phyloP scores from a whole-genome alignment of 1,140 invertebrate species.

The Drosophila repletoides region DNA sequence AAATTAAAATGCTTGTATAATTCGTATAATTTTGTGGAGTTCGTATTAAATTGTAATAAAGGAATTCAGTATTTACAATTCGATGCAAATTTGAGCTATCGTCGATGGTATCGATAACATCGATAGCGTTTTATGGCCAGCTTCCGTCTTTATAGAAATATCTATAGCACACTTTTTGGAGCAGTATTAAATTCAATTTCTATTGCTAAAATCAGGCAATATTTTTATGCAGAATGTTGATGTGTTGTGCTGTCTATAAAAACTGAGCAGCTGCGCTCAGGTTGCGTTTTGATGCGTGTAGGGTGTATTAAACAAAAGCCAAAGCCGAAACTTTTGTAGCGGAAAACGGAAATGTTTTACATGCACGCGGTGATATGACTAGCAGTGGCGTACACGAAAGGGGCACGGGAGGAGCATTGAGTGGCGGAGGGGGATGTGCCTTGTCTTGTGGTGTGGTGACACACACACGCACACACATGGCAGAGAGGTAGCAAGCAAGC shows the following conservation, averaged over 20 bases:
- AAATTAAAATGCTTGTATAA: too few species aligned
- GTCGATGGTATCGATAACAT: too few species aligned
- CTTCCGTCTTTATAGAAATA: too few species aligned
- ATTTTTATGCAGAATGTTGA: neutral
- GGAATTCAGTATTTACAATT: too few species aligned
- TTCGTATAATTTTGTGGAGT: too few species aligned
- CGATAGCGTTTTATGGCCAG: too few species aligned
- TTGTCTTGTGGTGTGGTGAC: constrained; percentile 14
- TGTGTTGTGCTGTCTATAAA: neutral
- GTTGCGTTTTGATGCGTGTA: constrained; percentile 16
- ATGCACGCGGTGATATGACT: constrained; percentile 53
- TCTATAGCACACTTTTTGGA: too few species aligned
- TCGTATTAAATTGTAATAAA: too few species aligned
- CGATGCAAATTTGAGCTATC: too few species aligned
- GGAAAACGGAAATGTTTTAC: constrained; percentile 79
- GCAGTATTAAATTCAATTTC: too few species aligned
- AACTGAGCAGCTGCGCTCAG: neutral
- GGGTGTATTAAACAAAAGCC: constrained; percentile 56
- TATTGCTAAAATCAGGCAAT: too few species aligned
- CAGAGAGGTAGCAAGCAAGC: constrained; percentile 16
- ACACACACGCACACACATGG: constrained; percentile 1
- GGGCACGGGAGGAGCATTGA: neutral
- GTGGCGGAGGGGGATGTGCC: neutral
- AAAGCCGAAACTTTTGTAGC: constrained; percentile 71
- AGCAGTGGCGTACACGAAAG: constrained; percentile 9